phyloP scores from a whole-genome alignment of 1,140 invertebrate genomes.

The Vanessa tameamea region DNA sequence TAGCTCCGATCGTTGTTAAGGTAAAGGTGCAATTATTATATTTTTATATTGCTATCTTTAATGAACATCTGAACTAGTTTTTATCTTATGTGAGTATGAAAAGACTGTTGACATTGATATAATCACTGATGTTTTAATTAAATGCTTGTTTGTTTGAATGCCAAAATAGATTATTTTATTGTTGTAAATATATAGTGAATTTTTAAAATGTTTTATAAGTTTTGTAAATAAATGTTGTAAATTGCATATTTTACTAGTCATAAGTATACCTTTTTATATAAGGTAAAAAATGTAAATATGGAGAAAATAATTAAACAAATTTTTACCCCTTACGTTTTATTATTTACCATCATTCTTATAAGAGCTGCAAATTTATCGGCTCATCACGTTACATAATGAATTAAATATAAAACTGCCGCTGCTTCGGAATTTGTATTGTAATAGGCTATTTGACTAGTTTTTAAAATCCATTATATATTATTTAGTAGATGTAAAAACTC shows the following conservation, averaged over 20 bases:
- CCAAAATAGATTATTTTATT: conserved; percentile 38
- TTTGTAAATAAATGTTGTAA: conserved; percentile 52
- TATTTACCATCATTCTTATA: neutral
- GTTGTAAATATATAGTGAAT: conserved; percentile 44
- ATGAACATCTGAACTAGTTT: neutral
- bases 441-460: too few species aligned
- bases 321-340: conserved; percentile 9
- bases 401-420: too few species aligned
- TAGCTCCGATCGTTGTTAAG: conserved; percentile 2
- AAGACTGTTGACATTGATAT: conserved; percentile 43
- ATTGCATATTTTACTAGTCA: conserved; percentile 57
- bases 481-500: too few species aligned
- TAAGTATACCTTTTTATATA: conserved; percentile 52
- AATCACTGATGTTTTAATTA: conserved; percentile 22
- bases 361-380: neutral
- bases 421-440: too few species aligned
- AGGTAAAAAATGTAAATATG: conserved; percentile 53
- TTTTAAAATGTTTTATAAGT: conserved; percentile 16
- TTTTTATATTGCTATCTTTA: conserved; percentile 19
- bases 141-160: conserved; percentile 28
- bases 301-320: conserved; percentile 43
- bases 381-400: neutral
- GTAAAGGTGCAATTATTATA: conserved; percentile 31
- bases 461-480: too few species aligned
- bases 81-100: conserved; percentile 17